Percentiles rank a stretch among this genome's conserved stretches.
phyloP scores from a whole-genome alignment of 2,797 vertebrate species.

The Hoplostethus atlanticus region DNA sequence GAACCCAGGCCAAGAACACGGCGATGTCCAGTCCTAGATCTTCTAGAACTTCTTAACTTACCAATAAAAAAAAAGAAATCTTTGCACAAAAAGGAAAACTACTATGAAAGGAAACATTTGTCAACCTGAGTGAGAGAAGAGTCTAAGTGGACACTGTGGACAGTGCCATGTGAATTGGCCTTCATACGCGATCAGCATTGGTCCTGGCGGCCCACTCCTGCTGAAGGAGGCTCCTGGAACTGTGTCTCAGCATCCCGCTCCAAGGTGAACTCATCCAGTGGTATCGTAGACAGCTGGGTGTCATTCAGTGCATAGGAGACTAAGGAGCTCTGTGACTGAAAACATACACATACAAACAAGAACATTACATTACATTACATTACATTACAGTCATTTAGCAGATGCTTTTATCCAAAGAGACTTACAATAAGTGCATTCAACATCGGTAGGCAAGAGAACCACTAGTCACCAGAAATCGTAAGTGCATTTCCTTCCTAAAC shows the following conservation, averaged over 20 bases:
- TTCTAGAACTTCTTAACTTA: constrained; percentile 76
- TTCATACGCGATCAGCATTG: constrained; percentile 85
- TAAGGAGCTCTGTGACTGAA: constrained; percentile 75
- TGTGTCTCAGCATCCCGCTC: constrained; percentile 81
- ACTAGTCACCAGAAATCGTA: no score
- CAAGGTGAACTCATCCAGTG: constrained; percentile 86
- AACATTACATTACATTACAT: no score
- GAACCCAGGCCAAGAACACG: constrained; percentile 52
- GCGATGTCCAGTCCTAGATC: constrained; percentile 65
- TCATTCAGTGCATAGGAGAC: constrained; percentile 75
- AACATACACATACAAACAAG: constrained; percentile 15
- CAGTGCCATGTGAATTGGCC: constrained; percentile 70
- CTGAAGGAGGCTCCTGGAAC: constrained; percentile 70
- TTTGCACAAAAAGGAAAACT: constrained; percentile 80
- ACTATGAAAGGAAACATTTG: constrained; percentile 77
- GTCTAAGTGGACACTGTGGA: constrained; percentile 77
- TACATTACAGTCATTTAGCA: no score
- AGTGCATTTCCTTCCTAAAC: no score
- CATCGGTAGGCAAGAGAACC: no score
- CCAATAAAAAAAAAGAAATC: constrained; percentile 66
- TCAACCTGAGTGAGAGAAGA: constrained; percentile 94
- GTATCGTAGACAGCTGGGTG: constrained; percentile 88
- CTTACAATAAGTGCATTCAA: no score
- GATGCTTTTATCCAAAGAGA: no score
- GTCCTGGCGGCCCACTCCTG: constrained; percentile 64